Base-by-base conservation (phyloP, 1,140 invertebrate genomes). In the Cyrtorhinus lividipennis region DNA sequence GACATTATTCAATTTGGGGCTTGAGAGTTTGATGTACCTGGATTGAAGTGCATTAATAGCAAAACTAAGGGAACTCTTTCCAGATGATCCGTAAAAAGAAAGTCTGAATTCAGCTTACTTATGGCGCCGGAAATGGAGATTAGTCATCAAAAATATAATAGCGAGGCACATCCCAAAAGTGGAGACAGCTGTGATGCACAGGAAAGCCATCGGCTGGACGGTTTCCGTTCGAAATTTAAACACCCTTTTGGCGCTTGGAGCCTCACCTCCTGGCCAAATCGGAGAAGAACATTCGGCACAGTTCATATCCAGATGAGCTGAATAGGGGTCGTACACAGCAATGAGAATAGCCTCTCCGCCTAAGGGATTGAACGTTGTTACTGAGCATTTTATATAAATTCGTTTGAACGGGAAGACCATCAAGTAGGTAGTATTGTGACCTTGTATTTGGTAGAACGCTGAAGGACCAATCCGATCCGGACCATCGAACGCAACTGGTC, bases 1-100 rank as follows among this genome's bases (percentile, higher is more conserved):
- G 72, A 98, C 84, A 76, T 97, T 98, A 78, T 97, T 98, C 65
- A 98, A 79, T 70, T 93, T 87, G 3, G 95, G 95, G 72, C 92
- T 95, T 20, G 93, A 96, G 75, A 98, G 85, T 77, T 97, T 97
- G 75, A 85, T 87, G 67, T 83, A 84, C 72, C 85, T 86, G 73
- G 53, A 66, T 58, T 45, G 69, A n/a, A n/a, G n/a, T n/a, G n/a
- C n/a, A n/a, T n/a, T n/a, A n/a, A n/a, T n/a, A n/a, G n/a, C n/a
- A n/a, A n/a, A n/a, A n/a, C n/a, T n/a, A n/a, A n/a, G n/a, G n/a
- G n/a, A n/a, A n/a, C n/a, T n/a, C n/a, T n/a, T n/a, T n/a, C n/a
- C n/a, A n/a, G n/a, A n/a, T n/a, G n/a, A n/a, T n/a, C n/a, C n/a
- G n/a, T n/a, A n/a, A n/a, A n/a, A n/a, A n/a, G n/a, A n/a, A n/a